Conservation (phyloP, 1,140 invertebrate genomes). For the Psilanteris sp. region DNA sequence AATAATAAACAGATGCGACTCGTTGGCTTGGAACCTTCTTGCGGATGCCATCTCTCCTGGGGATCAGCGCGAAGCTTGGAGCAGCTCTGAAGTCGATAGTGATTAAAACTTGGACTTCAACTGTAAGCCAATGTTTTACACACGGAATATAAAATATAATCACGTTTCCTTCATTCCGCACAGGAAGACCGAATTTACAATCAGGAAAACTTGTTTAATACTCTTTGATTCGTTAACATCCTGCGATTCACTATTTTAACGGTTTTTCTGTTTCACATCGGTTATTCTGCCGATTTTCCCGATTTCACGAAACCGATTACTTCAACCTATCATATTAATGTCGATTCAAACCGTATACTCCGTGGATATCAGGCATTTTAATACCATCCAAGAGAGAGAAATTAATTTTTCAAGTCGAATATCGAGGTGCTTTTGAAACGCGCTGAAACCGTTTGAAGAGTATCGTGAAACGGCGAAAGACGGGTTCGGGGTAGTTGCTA, state of each 20-base stretch:
- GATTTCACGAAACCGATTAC: too few relatives aligned
- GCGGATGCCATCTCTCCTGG: conserved; percentile 49
- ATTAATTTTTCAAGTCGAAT: too few relatives aligned
- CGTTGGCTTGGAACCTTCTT: conserved; percentile 53
- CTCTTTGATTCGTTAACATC: too few relatives aligned
- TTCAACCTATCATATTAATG: too few relatives aligned
- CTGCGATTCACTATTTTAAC: too few relatives aligned
- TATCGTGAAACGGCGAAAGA: conserved; percentile 51
- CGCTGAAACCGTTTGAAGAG: conserved; percentile 45
- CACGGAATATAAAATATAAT: conserved; percentile 19
- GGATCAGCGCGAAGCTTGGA: conserved; percentile 33
- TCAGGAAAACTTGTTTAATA: too few relatives aligned
- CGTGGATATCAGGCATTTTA: too few relatives aligned
- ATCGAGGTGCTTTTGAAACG: conserved; percentile 37
- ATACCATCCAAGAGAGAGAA: too few relatives aligned
- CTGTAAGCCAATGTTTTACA: conserved; percentile 67
- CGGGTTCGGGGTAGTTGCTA: conserved; percentile 31
- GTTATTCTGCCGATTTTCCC: too few relatives aligned
- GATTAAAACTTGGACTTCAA: conserved; percentile 76
- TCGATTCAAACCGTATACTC: too few relatives aligned
- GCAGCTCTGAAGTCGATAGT: conserved; percentile 73
- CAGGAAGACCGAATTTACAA: background rate
- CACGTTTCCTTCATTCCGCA: background rate
- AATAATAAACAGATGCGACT: conserved; percentile 66
- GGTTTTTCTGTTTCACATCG: too few relatives aligned